Percentiles rank a stretch among this genome's conserved stretches.
phyloP scores from a whole-genome alignment of 2,888 invertebrate species.

The Caenorhabditis zanzibari region DNA sequence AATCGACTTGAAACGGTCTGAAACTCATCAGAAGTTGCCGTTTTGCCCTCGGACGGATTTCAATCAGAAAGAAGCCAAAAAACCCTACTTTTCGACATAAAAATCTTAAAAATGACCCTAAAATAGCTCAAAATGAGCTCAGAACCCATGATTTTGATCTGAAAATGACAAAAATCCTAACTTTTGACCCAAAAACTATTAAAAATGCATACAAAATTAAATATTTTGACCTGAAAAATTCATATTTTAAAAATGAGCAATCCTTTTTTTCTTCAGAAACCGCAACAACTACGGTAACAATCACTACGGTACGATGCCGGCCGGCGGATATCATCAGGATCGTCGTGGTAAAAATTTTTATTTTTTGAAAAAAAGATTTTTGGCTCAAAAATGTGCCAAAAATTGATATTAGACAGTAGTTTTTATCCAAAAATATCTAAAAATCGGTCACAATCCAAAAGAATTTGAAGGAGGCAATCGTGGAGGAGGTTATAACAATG shows the following conservation, averaged over 20 bases:
- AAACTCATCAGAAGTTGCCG: not conserved
- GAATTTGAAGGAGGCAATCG: constrained; percentile 38
- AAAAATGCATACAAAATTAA: too few relatives aligned
- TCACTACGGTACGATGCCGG: constrained; percentile 63
- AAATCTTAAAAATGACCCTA: not conserved
- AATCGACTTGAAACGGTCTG: too few relatives aligned
- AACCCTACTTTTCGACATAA: too few relatives aligned
- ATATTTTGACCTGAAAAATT: not conserved
- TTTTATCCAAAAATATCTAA: not conserved
- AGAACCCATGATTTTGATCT: not conserved
- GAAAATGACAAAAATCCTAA: not conserved
- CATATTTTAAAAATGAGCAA: not conserved
- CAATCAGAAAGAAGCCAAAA: too few relatives aligned
- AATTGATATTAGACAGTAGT: too few relatives aligned
- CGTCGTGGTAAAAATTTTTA: constrained; percentile 5
- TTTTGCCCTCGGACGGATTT: too few relatives aligned
- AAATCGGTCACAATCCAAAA: not conserved
- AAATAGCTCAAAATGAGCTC: not conserved
- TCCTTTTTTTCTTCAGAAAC: constrained; percentile 7
- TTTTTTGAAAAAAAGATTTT: constrained; percentile 1
- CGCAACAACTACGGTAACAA: constrained; percentile 29
- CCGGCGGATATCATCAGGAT: constrained; percentile 50
- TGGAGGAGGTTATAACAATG: not conserved
- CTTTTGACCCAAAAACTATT: not conserved
- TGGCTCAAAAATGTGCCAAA: not conserved